Percentiles rank a stretch among this genome's conserved stretches.
phyloP scores from a whole-genome alignment of 2,113 vertebrate species.

The Bolborhynchus lineola region DNA sequence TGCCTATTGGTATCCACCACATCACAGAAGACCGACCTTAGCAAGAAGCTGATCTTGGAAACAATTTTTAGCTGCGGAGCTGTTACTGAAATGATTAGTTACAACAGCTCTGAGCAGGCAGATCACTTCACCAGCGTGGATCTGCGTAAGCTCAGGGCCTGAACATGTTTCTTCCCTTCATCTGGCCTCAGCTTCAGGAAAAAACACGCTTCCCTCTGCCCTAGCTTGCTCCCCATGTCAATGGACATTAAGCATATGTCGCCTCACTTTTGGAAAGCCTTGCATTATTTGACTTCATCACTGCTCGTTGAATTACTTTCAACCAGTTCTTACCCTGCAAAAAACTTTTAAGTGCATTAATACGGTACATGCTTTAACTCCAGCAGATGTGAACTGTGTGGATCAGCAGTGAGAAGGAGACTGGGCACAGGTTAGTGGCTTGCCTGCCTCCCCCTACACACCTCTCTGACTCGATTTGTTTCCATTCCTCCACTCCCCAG shows the following conservation, averaged over 20 bases:
- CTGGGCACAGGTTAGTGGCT: accelerated
- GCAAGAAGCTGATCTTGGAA: neutral
- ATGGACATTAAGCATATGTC: neutral
- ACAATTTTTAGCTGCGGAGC: neutral
- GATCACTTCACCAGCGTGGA: neutral
- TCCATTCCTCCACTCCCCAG: neutral
- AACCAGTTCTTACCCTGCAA: neutral
- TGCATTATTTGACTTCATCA: neutral
- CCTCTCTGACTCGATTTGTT: neutral
- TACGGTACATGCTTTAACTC: neutral
- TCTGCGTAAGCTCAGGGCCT: constrained; percentile 43
- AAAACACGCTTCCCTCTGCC: neutral
- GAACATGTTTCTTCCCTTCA: neutral
- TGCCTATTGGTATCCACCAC: neutral
- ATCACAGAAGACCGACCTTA: neutral
- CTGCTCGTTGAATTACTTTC: neutral
- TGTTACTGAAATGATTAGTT: constrained; percentile 19
- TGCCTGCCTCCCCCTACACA: neutral
- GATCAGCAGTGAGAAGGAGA: neutral
- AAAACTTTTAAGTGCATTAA: neutral
- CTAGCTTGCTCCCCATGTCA: neutral
- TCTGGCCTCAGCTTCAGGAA: constrained; percentile 31
- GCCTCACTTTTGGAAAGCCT: neutral
- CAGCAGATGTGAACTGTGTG: neutral
- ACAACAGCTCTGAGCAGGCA: constrained; percentile 14